These are phyloP conservation scores for Porites lutea DNA, from an alignment of 64 coral and sea anemone species.

Conservation along the genomic window DNA sequence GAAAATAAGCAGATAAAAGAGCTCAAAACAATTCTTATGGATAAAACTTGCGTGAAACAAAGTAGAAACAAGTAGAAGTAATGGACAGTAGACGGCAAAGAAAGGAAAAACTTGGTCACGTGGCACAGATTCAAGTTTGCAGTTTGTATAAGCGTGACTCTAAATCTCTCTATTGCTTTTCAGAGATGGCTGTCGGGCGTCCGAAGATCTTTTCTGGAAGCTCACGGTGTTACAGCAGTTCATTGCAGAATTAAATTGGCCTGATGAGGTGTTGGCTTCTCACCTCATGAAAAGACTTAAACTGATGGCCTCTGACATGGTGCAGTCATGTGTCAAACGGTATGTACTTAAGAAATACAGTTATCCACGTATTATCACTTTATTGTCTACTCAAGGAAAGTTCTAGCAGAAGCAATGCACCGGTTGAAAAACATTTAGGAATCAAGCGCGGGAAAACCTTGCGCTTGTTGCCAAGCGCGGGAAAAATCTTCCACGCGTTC, in stretches of 20 bases:
- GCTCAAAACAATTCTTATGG: too few relatives aligned
- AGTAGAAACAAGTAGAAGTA: too few relatives aligned
- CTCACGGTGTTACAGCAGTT: slow-evolving; percentile 85
- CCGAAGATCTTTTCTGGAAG: slow-evolving; percentile 96
- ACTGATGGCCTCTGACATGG: slow-evolving; percentile 97
- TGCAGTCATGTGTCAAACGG: slow-evolving; percentile 92
- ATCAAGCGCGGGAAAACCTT: background rate
- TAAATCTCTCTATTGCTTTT: background rate
- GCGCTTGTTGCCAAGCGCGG: background rate
- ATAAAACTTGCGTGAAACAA: too few relatives aligned
- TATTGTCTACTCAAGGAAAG: too few relatives aligned
- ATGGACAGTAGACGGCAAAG: too few relatives aligned
- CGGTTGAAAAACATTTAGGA: too few relatives aligned
- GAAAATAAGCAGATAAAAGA: too few relatives aligned
- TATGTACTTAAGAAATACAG: background rate
- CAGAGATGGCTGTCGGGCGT: slow-evolving; percentile 90
- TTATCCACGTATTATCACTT: background rate
- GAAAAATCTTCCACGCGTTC: background rate
- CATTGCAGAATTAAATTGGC: slow-evolving; percentile 94
- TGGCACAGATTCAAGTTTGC: too few relatives aligned
- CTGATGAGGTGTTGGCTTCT: slow-evolving; percentile 86
- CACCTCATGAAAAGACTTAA: slow-evolving; percentile 88
- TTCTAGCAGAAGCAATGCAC: too few relatives aligned
- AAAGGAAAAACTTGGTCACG: too few relatives aligned
- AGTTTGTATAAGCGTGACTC: background rate